phyloP scores from a whole-genome alignment of 2,113 vertebrate genomes.

The Xiphias gladius region DNA sequence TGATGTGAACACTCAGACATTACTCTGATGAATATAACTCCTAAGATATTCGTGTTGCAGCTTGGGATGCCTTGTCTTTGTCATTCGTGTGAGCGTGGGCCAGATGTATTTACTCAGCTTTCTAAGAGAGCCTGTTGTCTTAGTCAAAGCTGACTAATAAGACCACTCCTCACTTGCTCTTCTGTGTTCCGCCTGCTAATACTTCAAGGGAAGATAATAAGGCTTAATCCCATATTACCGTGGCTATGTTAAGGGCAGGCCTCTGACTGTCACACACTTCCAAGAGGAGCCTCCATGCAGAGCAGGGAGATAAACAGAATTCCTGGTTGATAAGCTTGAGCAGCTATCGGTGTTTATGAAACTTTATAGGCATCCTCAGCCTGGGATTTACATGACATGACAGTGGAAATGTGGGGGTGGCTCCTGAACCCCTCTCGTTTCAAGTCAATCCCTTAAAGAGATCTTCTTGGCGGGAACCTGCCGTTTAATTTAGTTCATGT shows the following conservation, averaged over 20 bases:
- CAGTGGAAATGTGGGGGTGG: conserved; percentile 18
- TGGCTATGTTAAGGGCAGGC: conserved; percentile 81
- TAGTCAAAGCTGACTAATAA: conserved; percentile 66
- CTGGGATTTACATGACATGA: conserved; percentile 7
- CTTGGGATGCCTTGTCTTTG: conserved; percentile 3
- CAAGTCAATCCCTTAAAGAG: conserved; percentile 71
- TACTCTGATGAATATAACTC: not conserved
- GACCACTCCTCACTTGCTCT: conserved; percentile 57
- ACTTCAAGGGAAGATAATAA: conserved; percentile 49
- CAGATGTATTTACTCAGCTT: conserved; percentile 49
- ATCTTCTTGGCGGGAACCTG: conserved; percentile 53
- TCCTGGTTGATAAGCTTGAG: conserved; percentile 55
- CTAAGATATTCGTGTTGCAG: not conserved
- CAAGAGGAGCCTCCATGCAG: conserved; percentile 63
- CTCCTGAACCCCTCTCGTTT: conserved; percentile 31
- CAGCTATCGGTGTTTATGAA: conserved; percentile 34
- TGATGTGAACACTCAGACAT: not conserved
- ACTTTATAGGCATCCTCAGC: conserved; percentile 20
- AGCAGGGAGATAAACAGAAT: conserved; percentile 69
- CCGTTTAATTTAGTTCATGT: conserved; percentile 42
- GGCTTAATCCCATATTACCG: conserved; percentile 77
- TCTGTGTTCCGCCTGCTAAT: conserved; percentile 58
- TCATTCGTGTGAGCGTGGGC: not conserved
- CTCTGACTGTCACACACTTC: conserved; percentile 76
- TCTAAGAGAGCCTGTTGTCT: conserved; percentile 30